Base-by-base conservation (phyloP, 2,888 invertebrate genomes). In the Phyllotreta striolata region DNA sequence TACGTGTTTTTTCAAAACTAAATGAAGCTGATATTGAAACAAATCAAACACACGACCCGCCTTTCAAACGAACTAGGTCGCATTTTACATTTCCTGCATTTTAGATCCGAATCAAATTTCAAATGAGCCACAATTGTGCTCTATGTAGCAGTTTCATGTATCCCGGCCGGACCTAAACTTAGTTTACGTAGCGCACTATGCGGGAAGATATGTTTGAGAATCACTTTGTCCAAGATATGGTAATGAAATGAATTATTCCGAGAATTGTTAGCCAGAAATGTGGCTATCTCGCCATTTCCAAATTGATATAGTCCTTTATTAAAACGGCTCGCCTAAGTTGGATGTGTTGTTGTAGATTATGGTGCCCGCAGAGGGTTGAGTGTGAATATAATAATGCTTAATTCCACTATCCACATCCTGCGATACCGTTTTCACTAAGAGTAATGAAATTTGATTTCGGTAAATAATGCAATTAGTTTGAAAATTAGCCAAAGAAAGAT, bases 121-220 rank as follows among this genome's bases (percentile, higher is more conserved):
- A 51, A 64, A 64, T 55, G 40, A 49, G 44, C 61, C 58, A 40
- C 61, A 60, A 60, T 61, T 64, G 64, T 56, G 55, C 61, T 64
- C 44, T 35, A 60, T 37, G 47, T 55, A 55, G 64, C 55, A 55
- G 60, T 56, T 60, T 55, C 47, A 40, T 61, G 61, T 64, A 64
- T 59, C 61, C 56, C 55, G 51, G 8, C 55, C 37, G 52, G 64
- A 64, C 61, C 34, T 12, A 60, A 41, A 61, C 59, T 49, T 64
- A 56, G 43, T 60, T 58, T 34, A 55, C 49, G 38, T 49, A 62
- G 55, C 43, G 4, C 24, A 24, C 24, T 24, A 24, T 24, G 24
- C 24, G 24, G 24, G 24, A 24, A 24, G 24, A 24, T 24, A 24
- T 24, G 24, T 24, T 24, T 24, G 24, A 24, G 24, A 24, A 24